Evolutionary conservation across 1,140 invertebrate genomes (phyloP), one percentile per base, ranked within the genome.

Genomic region (Saccostrea glomerata): DNA sequence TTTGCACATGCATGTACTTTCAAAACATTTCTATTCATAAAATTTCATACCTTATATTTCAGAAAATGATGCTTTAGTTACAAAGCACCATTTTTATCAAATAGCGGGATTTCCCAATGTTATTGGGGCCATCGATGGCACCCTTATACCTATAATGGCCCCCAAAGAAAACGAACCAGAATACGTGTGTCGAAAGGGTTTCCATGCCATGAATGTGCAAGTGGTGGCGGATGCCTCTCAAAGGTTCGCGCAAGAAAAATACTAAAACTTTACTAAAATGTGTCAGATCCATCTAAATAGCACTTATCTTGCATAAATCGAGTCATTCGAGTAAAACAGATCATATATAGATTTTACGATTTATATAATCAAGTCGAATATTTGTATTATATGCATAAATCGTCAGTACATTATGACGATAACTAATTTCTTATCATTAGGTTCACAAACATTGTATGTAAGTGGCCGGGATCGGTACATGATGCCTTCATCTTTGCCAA

Each of bases 171-270:
- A 87, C 56, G 87, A 87, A 30, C 63, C 83, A n/a, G 20, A 23
- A 2, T 89, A 85, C 25, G 56, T 87, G 2, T 89, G 89, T 47
- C 30, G 86, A 54, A 89, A 85, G 58, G 84, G 84, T 2, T 89
- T 63, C 25, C 89, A 89, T 82, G 63, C 86, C 1, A 70, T 87
- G 13, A 89, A 89, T 56, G 86, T 89, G 1, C 89, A 89, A 20
- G 84, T 66, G 30, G 83, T 84, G 55, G 83, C 47, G n/a, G 83
- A 84, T 84, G 23, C 36, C 20, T 23, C 30, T 23, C 23, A 58
- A 23, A 84, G 40, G 83, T 84, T 36, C 30, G 30, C 30, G 2
- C 30, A 36, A 36, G 30, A 36, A 36, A 2, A 36, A 36, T 36
- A 36, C 30, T 36, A 36, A 0, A 36, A 36, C 2, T 36, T 0